These are phyloP conservation scores for Acanthosepion pharaonis DNA, from an alignment of 2,888 invertebrate species.

Conservation along the genomic window DNA sequence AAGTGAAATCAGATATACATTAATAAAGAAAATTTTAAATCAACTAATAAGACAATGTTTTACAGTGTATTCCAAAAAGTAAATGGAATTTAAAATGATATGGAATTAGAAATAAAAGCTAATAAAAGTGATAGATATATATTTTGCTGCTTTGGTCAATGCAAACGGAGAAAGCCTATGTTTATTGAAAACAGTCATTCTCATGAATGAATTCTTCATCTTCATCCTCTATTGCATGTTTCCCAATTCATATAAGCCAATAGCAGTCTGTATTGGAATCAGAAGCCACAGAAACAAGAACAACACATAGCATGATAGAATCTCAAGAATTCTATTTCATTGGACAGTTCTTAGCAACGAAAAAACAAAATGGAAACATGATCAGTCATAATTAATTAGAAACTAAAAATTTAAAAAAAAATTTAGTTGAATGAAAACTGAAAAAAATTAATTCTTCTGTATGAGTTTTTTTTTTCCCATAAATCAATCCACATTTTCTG, in stretches of 20 bases:
- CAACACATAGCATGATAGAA: neutral
- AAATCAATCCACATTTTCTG: neutral
- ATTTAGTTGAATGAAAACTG: neutral
- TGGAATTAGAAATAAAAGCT: neutral
- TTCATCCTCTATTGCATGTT: neutral
- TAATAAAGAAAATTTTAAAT: neutral
- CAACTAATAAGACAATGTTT: no score
- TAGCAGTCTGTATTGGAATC: conserved; percentile 18
- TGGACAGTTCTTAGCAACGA: conserved; percentile 21
- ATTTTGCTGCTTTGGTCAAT: neutral
- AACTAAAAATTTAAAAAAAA: neutral
- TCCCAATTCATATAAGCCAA: neutral
- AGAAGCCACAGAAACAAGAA: neutral
- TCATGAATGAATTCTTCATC: neutral
- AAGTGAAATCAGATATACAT: neutral
- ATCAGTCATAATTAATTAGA: neutral
- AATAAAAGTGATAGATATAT: neutral
- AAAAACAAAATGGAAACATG: neutral
- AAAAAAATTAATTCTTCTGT: neutral
- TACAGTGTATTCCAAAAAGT: no score
- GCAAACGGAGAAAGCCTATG: neutral
- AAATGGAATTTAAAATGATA: no score
- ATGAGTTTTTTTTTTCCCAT: neutral
- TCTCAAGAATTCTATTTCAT: neutral
- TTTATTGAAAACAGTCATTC: neutral